These are phyloP conservation scores for Takifugu rubripes DNA, from an alignment of 2,797 vertebrate species.

Conservation along the genomic window DNA sequence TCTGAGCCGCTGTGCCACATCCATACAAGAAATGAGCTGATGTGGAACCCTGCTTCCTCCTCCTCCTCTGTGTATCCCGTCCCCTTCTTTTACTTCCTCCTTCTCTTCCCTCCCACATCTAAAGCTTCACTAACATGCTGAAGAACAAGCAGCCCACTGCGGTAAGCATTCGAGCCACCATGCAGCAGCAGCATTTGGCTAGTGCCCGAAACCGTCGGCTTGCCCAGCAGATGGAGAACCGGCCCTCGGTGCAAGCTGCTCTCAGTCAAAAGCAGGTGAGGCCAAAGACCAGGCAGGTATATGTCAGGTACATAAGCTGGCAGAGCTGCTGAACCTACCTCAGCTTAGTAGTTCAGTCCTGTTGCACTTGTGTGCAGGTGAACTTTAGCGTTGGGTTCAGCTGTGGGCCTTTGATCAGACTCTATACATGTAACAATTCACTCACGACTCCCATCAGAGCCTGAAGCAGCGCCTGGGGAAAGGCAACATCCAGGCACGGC, in stretches of 20 bases:
- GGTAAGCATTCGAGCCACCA: slow-evolving; percentile 93
- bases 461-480: slow-evolving; percentile 96
- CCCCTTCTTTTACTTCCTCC: slow-evolving; percentile 64
- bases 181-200: slow-evolving; percentile 98
- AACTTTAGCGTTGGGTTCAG: no score
- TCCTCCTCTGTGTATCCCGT: slow-evolving; percentile 60
- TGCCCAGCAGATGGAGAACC: slow-evolving; percentile 99
- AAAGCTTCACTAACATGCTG: slow-evolving; percentile 99
- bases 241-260: slow-evolving; percentile 96
- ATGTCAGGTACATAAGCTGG: no score
- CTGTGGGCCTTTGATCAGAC: no score
- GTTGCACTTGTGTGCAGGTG: no score
- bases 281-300: background rate
- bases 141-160: slow-evolving; percentile 99
- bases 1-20: slow-evolving; percentile 43
- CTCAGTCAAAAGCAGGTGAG: slow-evolving; percentile 96
- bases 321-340: no score
- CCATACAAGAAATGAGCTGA: slow-evolving; percentile 75
- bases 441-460: slow-evolving; percentile 74
- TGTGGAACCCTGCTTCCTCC: slow-evolving; percentile 75
- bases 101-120: slow-evolving; percentile 71
- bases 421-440: no score
- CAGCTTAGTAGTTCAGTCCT: no score
- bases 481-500: slow-evolving; percentile 94
- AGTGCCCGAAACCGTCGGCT: slow-evolving; percentile 95